A percentile compares a stretch with the other conserved stretches of the same genome.
Conservation (phyloP, 1,140 invertebrate genomes). For the Drosophila kurseongensis region DNA sequence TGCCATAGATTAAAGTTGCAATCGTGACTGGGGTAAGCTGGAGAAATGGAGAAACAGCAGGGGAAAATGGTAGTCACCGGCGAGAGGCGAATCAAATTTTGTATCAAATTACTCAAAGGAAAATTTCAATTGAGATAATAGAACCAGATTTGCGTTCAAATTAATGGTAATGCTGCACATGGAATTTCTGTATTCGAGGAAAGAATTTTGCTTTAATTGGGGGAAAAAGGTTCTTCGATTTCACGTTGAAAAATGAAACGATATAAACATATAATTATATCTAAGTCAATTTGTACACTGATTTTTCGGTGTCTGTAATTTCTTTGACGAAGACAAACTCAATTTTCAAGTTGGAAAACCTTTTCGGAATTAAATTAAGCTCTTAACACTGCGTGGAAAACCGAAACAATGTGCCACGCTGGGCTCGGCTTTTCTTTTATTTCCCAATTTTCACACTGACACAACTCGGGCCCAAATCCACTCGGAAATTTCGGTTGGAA, state of each 20-base stretch:
- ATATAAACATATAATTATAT: too few species aligned
- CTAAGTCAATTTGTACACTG: too few species aligned
- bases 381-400: conserved; percentile 46
- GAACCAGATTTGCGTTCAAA: conserved; percentile 23
- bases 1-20: conserved; percentile 52
- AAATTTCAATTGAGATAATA: conserved; percentile 48
- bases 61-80: conserved; percentile 9
- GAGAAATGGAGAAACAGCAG: conserved; percentile 4
- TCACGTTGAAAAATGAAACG: not conserved
- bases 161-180: conserved; percentile 13
- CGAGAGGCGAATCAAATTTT: conserved; percentile 25
- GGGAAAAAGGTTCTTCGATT: not conserved
- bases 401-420: conserved; percentile 68
- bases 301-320: conserved; percentile 4
- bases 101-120: conserved; percentile 39
- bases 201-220: conserved; percentile 9
- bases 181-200: not conserved
- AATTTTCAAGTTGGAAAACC: conserved; percentile 44
- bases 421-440: conserved; percentile 32
- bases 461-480: conserved; percentile 40
- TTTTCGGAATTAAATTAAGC: conserved; percentile 57
- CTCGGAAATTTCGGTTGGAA: conserved; percentile 42
- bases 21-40: conserved; percentile 36
- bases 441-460: conserved; percentile 29
- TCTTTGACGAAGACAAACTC: conserved; percentile 22